A percentile compares a stretch with the other conserved stretches of the same genome.
Conservation (phyloP, 1,140 invertebrate genomes). For the Ectropis grisescens region DNA sequence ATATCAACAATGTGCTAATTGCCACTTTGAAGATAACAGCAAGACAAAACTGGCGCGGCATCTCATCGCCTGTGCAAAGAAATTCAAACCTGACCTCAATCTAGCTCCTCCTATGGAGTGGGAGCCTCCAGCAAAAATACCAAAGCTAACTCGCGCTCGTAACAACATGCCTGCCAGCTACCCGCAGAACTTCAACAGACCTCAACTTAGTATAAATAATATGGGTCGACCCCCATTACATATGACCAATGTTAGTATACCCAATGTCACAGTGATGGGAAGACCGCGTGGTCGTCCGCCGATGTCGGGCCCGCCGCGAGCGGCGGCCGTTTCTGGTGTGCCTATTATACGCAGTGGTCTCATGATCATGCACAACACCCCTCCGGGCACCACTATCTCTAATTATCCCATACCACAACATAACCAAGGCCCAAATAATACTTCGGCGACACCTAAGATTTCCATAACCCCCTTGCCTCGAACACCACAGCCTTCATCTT, state of each 20-base stretch:
- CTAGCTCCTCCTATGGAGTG: constrained; percentile 87
- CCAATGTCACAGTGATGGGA: constrained; percentile 38
- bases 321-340: constrained; percentile 43
- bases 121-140: constrained; percentile 94
- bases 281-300: constrained; percentile 53
- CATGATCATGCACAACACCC: constrained; percentile 61
- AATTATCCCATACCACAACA: constrained; percentile 56
- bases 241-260: constrained; percentile 26
- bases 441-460: constrained; percentile 80
- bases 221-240: constrained; percentile 41
- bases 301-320: constrained; percentile 29
- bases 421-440: constrained; percentile 37
- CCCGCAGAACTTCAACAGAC: constrained; percentile 39
- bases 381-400: constrained; percentile 44
- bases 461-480: constrained; percentile 91
- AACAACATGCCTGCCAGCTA: constrained; percentile 53
- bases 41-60: constrained; percentile 93
- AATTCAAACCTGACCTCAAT: constrained; percentile 90
- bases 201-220: constrained; percentile 42
- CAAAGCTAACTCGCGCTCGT: constrained; percentile 72
- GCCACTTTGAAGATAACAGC: constrained; percentile 94
- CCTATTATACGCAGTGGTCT: constrained; percentile 59
- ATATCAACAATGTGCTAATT: constrained; percentile 93
- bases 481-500: constrained; percentile 70
- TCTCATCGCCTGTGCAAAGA: constrained; percentile 89